Conservation (phyloP, 2,888 invertebrate genomes). For the Mythimna pallens region DNA sequence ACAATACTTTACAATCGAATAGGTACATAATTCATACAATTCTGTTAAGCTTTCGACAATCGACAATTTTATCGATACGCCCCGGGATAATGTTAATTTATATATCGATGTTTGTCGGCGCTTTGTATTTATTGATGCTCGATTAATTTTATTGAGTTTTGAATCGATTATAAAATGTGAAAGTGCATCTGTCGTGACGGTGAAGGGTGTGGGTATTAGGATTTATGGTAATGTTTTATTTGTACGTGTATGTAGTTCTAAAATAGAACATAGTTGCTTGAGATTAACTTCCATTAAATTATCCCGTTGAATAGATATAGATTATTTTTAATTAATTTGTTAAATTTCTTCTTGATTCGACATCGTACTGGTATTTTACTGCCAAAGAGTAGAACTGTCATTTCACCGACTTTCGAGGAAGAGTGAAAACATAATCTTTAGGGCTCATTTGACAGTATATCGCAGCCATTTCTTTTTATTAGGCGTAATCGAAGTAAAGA, state of each 20-base stretch:
- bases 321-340: neutral
- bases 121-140: slow-evolving; percentile 70
- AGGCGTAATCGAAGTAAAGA: too few species aligned
- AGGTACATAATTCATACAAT: slow-evolving; percentile 65
- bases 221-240: slow-evolving; percentile 69
- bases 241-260: slow-evolving; percentile 20
- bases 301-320: neutral
- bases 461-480: too few species aligned
- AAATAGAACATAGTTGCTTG: neutral
- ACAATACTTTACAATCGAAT: slow-evolving; percentile 66
- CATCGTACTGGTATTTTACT: too few species aligned
- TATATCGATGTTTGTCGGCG: slow-evolving; percentile 68
- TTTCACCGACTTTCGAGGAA: too few species aligned
- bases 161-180: slow-evolving; percentile 69
- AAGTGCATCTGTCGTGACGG: slow-evolving; percentile 76
- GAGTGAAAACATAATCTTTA: too few species aligned
- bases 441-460: too few species aligned
- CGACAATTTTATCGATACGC: slow-evolving; percentile 69
- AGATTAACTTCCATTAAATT: neutral
- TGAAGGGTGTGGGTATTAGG: slow-evolving; percentile 63
- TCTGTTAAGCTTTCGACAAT: slow-evolving; percentile 71
- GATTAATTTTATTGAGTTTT: slow-evolving; percentile 71
- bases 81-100: slow-evolving; percentile 69
- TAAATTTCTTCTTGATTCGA: too few species aligned
- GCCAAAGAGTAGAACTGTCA: too few species aligned